These are phyloP conservation scores for Xylota sylvarum DNA, from an alignment of 2,888 invertebrate species.

Conservation along the genomic window DNA sequence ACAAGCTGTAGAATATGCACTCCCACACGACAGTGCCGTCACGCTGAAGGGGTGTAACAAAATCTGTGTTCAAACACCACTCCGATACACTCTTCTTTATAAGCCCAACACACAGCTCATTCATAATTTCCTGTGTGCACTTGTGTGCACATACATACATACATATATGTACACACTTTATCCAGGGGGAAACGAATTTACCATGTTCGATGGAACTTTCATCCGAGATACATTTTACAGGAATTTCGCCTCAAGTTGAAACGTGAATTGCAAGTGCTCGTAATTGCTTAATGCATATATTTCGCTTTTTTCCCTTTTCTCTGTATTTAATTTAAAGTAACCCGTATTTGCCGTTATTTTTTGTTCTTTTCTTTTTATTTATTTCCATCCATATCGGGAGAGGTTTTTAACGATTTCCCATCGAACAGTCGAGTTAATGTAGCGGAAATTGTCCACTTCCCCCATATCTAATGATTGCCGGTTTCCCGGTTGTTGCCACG, in stretches of 20 bases:
- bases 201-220: slow-evolving; percentile 29
- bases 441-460: slow-evolving; percentile 63
- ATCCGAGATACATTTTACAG: slow-evolving; percentile 5
- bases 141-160: slow-evolving; percentile 2
- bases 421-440: slow-evolving; percentile 51
- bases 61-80: slow-evolving; percentile 28
- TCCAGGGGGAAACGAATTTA: slow-evolving; percentile 1
- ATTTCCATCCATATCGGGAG: slow-evolving; percentile 20
- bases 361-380: slow-evolving; percentile 8
- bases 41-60: slow-evolving; percentile 24
- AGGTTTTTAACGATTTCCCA: slow-evolving; percentile 48
- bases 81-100: slow-evolving; percentile 6
- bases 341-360: not conserved
- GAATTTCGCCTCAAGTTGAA: slow-evolving; percentile 33
- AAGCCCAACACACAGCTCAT: not conserved
- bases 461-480: slow-evolving; percentile 27
- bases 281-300: slow-evolving; percentile 37
- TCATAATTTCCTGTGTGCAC: slow-evolving; percentile 19
- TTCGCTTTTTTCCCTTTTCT: slow-evolving; percentile 12
- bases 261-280: slow-evolving; percentile 16
- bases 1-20: slow-evolving; percentile 14
- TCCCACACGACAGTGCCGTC: not conserved
- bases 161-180: not conserved
- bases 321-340: slow-evolving; percentile 29
- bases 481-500: slow-evolving; percentile 16